A percentile compares a stretch with the other conserved stretches of the same genome.
Evolutionary conservation across 2,797 vertebrate species (phyloP).

Genomic region (Sebastes oblongus): DNA sequence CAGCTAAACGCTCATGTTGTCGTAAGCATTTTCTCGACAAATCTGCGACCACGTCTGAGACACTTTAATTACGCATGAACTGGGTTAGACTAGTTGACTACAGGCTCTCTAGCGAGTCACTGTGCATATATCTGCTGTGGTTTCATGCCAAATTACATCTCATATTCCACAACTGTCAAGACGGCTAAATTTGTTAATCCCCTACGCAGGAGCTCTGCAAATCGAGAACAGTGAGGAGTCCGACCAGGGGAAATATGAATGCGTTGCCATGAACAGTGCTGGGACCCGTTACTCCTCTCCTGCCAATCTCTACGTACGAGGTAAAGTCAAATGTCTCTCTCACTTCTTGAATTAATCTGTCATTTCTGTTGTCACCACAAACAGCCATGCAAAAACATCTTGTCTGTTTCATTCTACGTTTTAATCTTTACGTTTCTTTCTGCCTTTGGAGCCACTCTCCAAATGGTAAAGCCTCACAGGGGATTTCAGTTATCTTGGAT

Average conservation of each 20-base stretch:
- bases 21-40: conserved; percentile 51
- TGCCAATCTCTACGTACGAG: conserved; percentile 86
- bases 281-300: conserved; percentile 84
- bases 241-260: conserved; percentile 86
- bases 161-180: conserved; percentile 56
- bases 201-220: conserved; percentile 80
- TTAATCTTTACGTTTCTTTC: neutral
- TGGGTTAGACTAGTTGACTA: conserved; percentile 43
- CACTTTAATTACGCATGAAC: conserved; percentile 47
- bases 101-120: conserved; percentile 43
- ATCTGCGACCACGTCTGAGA: conserved; percentile 37
- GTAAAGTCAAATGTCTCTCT: conserved; percentile 66
- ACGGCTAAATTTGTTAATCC: conserved; percentile 63
- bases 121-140: conserved; percentile 50
- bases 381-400: neutral
- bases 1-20: conserved; percentile 57
- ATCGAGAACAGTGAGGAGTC: conserved; percentile 86
- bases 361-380: conserved; percentile 7
- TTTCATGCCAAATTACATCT: conserved; percentile 50
- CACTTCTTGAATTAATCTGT: neutral
- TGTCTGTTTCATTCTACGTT: neutral
- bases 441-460: neutral
- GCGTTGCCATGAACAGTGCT: conserved; percentile 83
- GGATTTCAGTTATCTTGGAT: conserved; percentile 2
- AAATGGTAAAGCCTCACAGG: neutral